These are phyloP conservation scores for Lepilemur septentrionalis DNA, from an alignment of 2,797 vertebrate species.

Conservation along the genomic window DNA sequence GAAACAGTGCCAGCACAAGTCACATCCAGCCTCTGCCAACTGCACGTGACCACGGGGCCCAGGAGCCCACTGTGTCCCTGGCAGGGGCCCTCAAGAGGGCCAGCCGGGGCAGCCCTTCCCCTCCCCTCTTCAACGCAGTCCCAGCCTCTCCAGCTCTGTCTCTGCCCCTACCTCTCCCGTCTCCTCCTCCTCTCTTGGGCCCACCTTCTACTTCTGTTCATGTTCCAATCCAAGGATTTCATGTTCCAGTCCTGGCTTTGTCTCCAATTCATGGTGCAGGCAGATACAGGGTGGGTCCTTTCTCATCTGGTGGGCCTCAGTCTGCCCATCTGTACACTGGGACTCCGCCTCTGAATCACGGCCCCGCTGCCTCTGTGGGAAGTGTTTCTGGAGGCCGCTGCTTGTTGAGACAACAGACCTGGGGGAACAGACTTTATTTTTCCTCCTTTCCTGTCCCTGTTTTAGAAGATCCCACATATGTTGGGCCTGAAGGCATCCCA, in stretches of 20 bases:
- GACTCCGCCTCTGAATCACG: neutral
- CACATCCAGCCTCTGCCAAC: neutral
- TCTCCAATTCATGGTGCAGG: neutral
- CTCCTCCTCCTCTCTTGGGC: neutral
- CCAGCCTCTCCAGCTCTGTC: neutral
- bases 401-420: constrained; percentile 79
- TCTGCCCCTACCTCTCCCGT: neutral
- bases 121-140: neutral
- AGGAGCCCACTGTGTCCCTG: neutral
- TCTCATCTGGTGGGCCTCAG: neutral
- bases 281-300: neutral
- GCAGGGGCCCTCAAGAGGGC: neutral
- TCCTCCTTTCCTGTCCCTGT: constrained; percentile 71
- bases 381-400: constrained; percentile 60
- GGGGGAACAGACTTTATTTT: constrained; percentile 80
- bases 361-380: neutral
- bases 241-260: neutral
- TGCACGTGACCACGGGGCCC: neutral
- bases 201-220: neutral
- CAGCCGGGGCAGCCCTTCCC: neutral
- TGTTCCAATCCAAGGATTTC: neutral
- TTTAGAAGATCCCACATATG: constrained; percentile 80
- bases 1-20: neutral
- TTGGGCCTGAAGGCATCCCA: constrained; percentile 76
- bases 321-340: constrained; percentile 49